Evolutionary conservation across 1,140 invertebrate species (phyloP).

Genomic region (Philotrypesis tridentata): DNA sequence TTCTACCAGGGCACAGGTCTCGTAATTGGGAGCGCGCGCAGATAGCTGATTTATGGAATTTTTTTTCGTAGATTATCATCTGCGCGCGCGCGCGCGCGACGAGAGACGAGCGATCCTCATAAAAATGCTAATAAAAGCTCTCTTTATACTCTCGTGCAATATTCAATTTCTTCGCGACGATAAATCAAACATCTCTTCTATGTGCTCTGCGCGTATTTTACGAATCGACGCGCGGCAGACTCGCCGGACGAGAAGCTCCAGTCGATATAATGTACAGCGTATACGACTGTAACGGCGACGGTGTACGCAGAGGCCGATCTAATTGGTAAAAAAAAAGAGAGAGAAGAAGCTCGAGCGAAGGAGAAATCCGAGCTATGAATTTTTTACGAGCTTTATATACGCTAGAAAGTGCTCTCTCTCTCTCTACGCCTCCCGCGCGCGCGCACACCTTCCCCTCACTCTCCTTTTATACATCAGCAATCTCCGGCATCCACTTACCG

Average conservation of each 20-base stretch:
- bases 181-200: neutral
- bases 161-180: neutral
- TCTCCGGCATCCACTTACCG: slow-evolving; percentile 51
- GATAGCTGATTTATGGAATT: neutral
- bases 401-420: too few species aligned
- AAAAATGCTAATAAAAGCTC: neutral
- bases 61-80: neutral
- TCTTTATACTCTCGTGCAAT: neutral
- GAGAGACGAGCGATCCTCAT: neutral
- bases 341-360: neutral
- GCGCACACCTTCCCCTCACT: neutral
- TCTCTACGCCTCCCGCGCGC: too few species aligned
- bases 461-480: slow-evolving; percentile 14
- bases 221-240: too few species aligned
- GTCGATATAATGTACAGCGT: too few species aligned
- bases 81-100: too few species aligned
- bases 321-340: neutral
- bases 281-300: too few species aligned
- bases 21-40: neutral
- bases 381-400: too few species aligned
- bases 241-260: too few species aligned
- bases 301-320: too few species aligned
- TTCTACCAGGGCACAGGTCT: too few species aligned
- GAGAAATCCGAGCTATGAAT: too few species aligned
- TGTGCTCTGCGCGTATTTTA: too few species aligned